Evolutionary conservation across 2,113 vertebrate species (phyloP).

Genomic region (Nyctereutes procyonoides): DNA sequence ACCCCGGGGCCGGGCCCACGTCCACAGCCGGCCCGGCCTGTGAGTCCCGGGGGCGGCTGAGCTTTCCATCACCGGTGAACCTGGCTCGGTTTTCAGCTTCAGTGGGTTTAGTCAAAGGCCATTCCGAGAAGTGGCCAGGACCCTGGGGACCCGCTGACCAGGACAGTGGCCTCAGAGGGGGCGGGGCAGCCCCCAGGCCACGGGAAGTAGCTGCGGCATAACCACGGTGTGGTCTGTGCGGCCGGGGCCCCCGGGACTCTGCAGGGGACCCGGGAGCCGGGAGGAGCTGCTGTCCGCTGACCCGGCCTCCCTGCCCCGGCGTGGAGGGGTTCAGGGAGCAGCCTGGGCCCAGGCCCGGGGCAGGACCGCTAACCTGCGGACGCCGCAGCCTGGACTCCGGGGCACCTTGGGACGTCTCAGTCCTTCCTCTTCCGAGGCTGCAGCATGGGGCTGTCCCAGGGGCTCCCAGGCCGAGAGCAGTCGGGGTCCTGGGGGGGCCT

Average conservation of each 20-base stretch:
- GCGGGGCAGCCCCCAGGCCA: neutral
- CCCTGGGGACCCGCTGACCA: neutral
- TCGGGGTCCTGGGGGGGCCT: no score
- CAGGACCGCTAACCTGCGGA: neutral
- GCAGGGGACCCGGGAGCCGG: neutral
- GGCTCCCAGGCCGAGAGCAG: neutral
- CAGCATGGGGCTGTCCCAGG: neutral
- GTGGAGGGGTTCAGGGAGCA: neutral
- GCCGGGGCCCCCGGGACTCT: neutral
- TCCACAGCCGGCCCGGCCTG: neutral
- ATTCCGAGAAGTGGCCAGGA: constrained; percentile 21
- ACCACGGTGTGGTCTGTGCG: neutral
- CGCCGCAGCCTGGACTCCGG: neutral
- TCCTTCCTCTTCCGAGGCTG: neutral
- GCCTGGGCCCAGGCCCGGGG: neutral
- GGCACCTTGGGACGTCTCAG: neutral
- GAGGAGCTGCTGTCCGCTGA: neutral
- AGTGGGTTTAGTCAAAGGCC: constrained; percentile 67
- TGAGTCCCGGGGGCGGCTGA: neutral
- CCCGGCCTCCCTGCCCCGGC: neutral
- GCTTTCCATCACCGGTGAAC: neutral
- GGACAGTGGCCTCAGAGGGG: constrained; percentile 32
- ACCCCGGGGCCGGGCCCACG: fast-evolving
- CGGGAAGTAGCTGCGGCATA: neutral
- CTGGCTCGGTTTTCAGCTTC: constrained; percentile 53